Evolutionary conservation across 2,888 invertebrate genomes (phyloP), one percentile per base, ranked within the genome.

Genomic region (Dexiosoma caninum): DNA sequence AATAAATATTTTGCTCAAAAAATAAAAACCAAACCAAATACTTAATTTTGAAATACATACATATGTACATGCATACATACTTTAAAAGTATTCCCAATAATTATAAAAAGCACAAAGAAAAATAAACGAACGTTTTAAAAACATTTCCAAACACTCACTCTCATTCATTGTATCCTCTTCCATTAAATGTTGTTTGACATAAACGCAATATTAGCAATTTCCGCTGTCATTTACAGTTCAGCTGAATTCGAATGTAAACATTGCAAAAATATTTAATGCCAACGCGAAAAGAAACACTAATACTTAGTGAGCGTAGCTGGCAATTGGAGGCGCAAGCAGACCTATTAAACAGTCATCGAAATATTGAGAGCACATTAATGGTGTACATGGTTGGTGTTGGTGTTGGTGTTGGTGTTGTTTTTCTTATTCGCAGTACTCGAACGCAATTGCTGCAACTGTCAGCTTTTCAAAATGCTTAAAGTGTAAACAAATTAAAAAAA

Each of bases 161-260:
- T 8, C 16, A 53, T 32, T 12, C 51, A 55, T 0, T 59, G 23
- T 35, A 51, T 59, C 69, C 46, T 71, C 67, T 62, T 62, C 35
- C 59, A 64, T 77, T 74, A 44, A 77, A 81, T 53, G 37, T n/a
- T 71, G 70, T 81, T 78, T 81, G 78, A 78, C 78, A 76, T 71
- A 23, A 78, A 76, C 60, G 44, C 69, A 64, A 75, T 49, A 67
- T 44, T 40, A 80, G 75, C 80, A 81, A 82, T 82, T 82, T 83
- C 82, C 83, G 83, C 78, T 82, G 82, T 82, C 81, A 78, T 69
- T 78, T 82, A 46, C 57, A 69, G 57, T 32, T 53, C 40, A 67
- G 53, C 57, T 23, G 70, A 55, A 72, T 32, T 21, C 19, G 7
- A 42, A 71, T 72, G 62, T 81, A 81, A 81, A 81, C 81, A 81